Evolutionary conservation across 2,797 vertebrate species (phyloP).

Genomic region (Tiaroga cobitis): DNA sequence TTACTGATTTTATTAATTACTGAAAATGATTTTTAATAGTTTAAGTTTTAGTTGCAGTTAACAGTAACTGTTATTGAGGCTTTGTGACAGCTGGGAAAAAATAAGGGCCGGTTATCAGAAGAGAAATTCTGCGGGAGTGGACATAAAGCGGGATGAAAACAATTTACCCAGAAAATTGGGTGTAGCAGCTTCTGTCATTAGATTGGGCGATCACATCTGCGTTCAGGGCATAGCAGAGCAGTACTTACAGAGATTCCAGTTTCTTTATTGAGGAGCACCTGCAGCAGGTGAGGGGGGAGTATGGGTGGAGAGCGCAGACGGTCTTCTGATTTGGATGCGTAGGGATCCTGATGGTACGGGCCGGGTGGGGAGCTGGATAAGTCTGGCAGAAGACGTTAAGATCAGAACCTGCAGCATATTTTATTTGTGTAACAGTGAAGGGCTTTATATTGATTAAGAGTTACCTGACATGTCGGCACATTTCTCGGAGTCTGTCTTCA

Average conservation of each 20-base stretch:
- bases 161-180: not conserved
- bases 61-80: not conserved
- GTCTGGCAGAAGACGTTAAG: constrained; percentile 73
- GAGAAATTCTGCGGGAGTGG: not conserved
- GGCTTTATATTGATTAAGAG: not conserved
- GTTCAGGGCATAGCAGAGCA: not conserved
- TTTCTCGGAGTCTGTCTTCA: constrained; percentile 94
- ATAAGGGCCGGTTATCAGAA: not conserved
- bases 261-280: constrained; percentile 99
- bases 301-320: constrained; percentile 90
- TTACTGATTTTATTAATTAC: not conserved
- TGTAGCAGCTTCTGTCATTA: not conserved
- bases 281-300: constrained; percentile 93
- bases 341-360: constrained; percentile 93
- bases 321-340: constrained; percentile 86
- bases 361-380: constrained; percentile 95
- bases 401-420: not conserved
- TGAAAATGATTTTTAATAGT: not conserved
- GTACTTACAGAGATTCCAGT: constrained; percentile 92
- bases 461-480: constrained; percentile 89
- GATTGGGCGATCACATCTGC: not conserved
- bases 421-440: not conserved
- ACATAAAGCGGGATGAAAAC: not conserved
- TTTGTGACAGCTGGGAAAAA: not conserved
- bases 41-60: not conserved